phyloP scores from a whole-genome alignment of 1,140 invertebrate genomes.

The Drosophila biarmipes region DNA sequence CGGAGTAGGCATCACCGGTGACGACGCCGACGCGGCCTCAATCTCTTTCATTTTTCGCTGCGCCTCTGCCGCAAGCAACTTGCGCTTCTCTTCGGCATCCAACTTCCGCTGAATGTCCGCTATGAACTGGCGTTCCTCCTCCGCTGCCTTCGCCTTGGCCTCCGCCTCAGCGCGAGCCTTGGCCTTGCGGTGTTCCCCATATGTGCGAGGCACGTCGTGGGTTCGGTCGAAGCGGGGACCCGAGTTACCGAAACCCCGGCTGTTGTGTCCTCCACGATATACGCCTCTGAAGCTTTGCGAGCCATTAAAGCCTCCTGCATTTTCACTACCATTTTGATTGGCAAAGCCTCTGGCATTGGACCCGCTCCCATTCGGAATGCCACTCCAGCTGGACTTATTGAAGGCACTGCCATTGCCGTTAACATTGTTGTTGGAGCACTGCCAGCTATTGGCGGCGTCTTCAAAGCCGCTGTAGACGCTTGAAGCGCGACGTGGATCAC shows the following conservation, averaged over 20 bases:
- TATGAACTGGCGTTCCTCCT: constrained; percentile 13
- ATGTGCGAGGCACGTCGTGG: constrained; percentile 33
- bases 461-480: not conserved
- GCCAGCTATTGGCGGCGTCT: constrained; percentile 19
- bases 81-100: constrained; percentile 7
- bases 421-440: not conserved
- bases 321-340: not conserved
- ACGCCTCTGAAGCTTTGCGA: not conserved
- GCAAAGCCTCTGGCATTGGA: not conserved
- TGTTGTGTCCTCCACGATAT: constrained; percentile 1
- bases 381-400: not conserved
- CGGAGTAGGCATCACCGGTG: not conserved
- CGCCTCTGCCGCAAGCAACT: constrained; percentile 13
- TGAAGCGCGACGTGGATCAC: constrained; percentile 2
- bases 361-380: not conserved
- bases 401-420: not conserved
- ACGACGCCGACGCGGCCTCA: not conserved
- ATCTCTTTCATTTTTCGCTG: constrained; percentile 4
- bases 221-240: not conserved
- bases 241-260: not conserved
- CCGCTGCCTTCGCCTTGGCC: constrained; percentile 9
- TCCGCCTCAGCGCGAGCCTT: constrained; percentile 39
- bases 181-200: constrained; percentile 58
- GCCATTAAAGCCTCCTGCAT: not conserved
- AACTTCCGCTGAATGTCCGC: constrained; percentile 3